phyloP scores from a whole-genome alignment of 2,888 invertebrate species.

The Napeogenes sylphis region DNA sequence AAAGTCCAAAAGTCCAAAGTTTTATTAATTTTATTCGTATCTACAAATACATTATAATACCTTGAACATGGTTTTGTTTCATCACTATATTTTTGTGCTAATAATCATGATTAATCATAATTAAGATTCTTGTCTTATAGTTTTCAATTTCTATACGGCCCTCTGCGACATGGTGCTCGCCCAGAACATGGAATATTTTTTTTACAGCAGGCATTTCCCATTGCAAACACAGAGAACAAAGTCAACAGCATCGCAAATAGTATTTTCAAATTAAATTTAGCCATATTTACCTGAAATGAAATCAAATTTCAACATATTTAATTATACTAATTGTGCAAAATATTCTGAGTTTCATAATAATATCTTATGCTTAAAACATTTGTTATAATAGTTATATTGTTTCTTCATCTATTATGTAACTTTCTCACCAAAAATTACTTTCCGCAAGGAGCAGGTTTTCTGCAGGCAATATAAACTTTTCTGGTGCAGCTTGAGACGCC shows the following conservation, averaged over 20 bases:
- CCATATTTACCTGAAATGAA: slow-evolving; percentile 37
- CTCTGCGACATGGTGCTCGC: slow-evolving; percentile 56
- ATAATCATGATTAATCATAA: slow-evolving; percentile 1
- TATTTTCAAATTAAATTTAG: slow-evolving; percentile 39
- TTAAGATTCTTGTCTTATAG: too few relatives aligned
- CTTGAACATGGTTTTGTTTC: not conserved
- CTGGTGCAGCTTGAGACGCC: slow-evolving; percentile 50
- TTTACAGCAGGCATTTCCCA: slow-evolving; percentile 40
- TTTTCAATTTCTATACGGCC: slow-evolving; percentile 46
- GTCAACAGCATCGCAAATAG: slow-evolving; percentile 45
- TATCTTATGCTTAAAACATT: not conserved
- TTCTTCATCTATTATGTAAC: not conserved
- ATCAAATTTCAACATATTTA: slow-evolving; percentile 1
- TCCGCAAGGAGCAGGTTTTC: slow-evolving; percentile 55
- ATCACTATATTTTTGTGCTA: not conserved
- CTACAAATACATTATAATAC: not conserved
- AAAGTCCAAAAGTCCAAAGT: not conserved
- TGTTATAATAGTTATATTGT: not conserved
- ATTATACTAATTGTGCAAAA: not conserved
- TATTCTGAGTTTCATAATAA: not conserved
- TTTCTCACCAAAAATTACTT: slow-evolving; percentile 38
- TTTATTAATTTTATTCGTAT: not conserved
- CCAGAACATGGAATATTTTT: slow-evolving; percentile 50
- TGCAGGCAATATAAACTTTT: slow-evolving; percentile 61
- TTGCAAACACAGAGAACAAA: slow-evolving; percentile 44